These are phyloP conservation scores for Zhuqinia jingwanae DNA, from an alignment of 2,888 invertebrate species.

Conservation along the genomic window DNA sequence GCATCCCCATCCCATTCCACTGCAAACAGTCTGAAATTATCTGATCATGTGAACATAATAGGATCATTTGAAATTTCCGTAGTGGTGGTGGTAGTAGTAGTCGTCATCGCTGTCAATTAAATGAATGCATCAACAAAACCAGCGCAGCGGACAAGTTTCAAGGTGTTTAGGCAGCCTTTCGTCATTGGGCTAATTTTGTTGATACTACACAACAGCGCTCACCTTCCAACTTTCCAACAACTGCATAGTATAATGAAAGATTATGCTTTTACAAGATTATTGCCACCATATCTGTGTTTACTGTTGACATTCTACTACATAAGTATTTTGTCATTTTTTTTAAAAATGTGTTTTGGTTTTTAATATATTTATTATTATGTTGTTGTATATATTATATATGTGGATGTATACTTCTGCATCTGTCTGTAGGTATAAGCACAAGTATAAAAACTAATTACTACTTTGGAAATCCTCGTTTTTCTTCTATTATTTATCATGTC, in stretches of 20 bases:
- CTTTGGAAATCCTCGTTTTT: conserved; percentile 45
- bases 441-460: conserved; percentile 48
- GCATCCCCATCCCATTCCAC: too few species aligned
- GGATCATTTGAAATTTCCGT: too few species aligned
- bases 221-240: background rate
- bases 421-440: background rate
- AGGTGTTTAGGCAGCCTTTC: background rate
- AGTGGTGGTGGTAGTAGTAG: too few species aligned
- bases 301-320: background rate
- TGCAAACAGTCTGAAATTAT: too few species aligned
- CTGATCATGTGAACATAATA: too few species aligned
- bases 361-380: background rate
- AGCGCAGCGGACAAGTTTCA: background rate
- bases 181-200: background rate
- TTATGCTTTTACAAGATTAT: conserved; percentile 13
- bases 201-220: background rate
- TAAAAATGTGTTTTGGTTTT: background rate
- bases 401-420: background rate
- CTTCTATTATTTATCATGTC: conserved; percentile 61
- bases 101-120: too few species aligned
- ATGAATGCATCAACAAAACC: too few species aligned
- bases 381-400: background rate
- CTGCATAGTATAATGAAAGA: too few species aligned
- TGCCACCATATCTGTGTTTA: background rate
- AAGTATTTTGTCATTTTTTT: background rate